Evolutionary conservation across 2,113 vertebrate species (phyloP), one percentile per base, ranked within the genome.

Genomic region (Larimichthys polyactis): DNA sequence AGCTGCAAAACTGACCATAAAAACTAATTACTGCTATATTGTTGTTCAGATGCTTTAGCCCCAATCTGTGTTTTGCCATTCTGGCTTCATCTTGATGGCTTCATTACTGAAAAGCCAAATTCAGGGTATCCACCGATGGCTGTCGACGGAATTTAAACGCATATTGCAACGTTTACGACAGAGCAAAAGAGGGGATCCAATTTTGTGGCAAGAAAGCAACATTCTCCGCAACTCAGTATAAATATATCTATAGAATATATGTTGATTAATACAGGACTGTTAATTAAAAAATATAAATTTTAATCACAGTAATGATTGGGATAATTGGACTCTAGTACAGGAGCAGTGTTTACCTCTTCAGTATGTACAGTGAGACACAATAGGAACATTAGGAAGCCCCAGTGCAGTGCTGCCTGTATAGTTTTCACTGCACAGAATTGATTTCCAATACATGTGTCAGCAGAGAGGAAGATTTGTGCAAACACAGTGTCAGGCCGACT

Each of bases 401-500:
- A 19, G 20, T 55, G 68, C 81, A n/a, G 70, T 29, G 76, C 82
- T 83, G 79, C 85, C 68, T 78, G 73, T 88, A 74, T 81, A 62
- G 74, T 69, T 89, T 79, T 79, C 80, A 40, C 88, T 87, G 87
- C 48, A 74, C 79, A 79, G 12, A 75, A 93, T 91, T 88, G 91
- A 94, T 91, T 90, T 84, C 85, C 89, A 81, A 88, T 92, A 87
- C 81, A 87, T 92, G 86, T 82, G 78, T 93, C 89, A 90, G 91
- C 89, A 91, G 73, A 75, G 67, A 51, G 49, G n/a, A 59, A 66
- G 81, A 67, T 70, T 36, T 73, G 76, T 77, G 86, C 62, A 59
- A 32, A 40, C 71, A 71, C 71, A 71, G 60, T 68, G 76, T 76
- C 75, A 67, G 73, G 48, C 73, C 62, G 15, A n/a, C 76, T 62